Evolutionary conservation across 1,140 invertebrate species (phyloP), one percentile per base, ranked within the genome.

Genomic region (Nylanderia fulva): DNA sequence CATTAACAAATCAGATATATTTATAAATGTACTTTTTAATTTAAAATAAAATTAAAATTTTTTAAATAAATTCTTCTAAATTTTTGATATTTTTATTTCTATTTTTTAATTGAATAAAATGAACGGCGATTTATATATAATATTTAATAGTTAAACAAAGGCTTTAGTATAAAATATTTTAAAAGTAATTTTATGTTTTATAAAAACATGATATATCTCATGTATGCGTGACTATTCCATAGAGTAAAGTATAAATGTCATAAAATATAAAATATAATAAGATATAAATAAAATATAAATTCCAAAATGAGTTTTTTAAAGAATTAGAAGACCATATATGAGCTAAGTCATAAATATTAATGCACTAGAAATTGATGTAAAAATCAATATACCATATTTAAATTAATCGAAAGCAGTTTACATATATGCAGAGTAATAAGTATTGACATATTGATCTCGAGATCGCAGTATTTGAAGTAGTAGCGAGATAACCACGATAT

Each of bases 1-100:
- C 6, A 15, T 15, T 33, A 61, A 27, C 3, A 66, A 45, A 21
- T 66, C 63, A 13, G 11, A 66, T 42, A 24, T 66, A 24, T 42
- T 66, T 42, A n/a, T n/a, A 66, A 66, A 15, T 39, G 8, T 11
- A 39, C 4, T 45, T 29, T 61, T 29, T 2, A 15, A 33, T 8
- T 42, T 66, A 42, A 45, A 45, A 64, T 39, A 64, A 8, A 66
- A n/a, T n/a, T n/a, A n/a, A n/a, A n/a, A n/a, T n/a, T n/a, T n/a
- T n/a, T n/a, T n/a, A n/a, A n/a, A n/a, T n/a, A n/a, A n/a, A n/a
- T 45, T 54, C 7, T 68, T 3, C 1, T 7, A 42, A 42, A 68
- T 68, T 21, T 36, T 3, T 15, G 13, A 27, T 45, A 15, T 63
- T n/a, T 8, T 0, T 33, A 2, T 63, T 63, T 6, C 39, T 68